Conservation (phyloP, 2,888 invertebrate genomes). For the Protophormia terraenovae region DNA sequence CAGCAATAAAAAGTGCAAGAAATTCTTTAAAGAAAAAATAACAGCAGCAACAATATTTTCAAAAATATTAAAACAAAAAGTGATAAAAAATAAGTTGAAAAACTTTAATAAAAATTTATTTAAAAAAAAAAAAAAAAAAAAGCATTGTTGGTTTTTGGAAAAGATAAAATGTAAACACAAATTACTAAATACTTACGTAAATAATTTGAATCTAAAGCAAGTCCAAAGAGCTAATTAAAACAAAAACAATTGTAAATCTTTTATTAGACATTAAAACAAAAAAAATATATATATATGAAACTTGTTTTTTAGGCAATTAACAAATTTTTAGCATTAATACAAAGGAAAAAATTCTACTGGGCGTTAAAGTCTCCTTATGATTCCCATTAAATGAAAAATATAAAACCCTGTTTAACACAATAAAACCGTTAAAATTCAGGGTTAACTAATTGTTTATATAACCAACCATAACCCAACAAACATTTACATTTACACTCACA, state of each 20-base stretch:
- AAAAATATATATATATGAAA: too few species aligned
- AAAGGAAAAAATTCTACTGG: conserved; percentile 5
- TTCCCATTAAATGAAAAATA: conserved; percentile 15
- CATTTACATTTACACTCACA: conserved; percentile 24
- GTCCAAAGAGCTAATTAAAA: conserved; percentile 62
- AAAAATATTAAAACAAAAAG: conserved; percentile 35
- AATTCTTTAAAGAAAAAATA: conserved; percentile 48
- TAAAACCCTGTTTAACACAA: background rate
- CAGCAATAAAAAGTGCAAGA: conserved; percentile 60
- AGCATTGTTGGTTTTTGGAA: conserved; percentile 45
- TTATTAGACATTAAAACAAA: conserved; percentile 55
- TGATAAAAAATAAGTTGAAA: conserved; percentile 57
- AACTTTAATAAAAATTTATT: conserved; percentile 50
- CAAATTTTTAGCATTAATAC: conserved; percentile 61
- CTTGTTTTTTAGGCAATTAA: conserved; percentile 66
- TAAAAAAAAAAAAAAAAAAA: conserved; percentile 10
- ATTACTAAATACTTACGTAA: conserved; percentile 12
- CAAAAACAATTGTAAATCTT: conserved; percentile 38
- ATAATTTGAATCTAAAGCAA: conserved; percentile 50
- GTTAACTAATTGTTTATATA: background rate
- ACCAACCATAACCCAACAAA: conserved; percentile 6
- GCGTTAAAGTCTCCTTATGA: conserved; percentile 19
- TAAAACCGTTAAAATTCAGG: background rate
- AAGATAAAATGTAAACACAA: conserved; percentile 20
- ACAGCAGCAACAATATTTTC: conserved; percentile 43